Percentiles rank a stretch among this genome's conserved stretches.
Evolutionary conservation across 1,140 invertebrate species (phyloP).

Genomic region (Listronotus oregonensis): DNA sequence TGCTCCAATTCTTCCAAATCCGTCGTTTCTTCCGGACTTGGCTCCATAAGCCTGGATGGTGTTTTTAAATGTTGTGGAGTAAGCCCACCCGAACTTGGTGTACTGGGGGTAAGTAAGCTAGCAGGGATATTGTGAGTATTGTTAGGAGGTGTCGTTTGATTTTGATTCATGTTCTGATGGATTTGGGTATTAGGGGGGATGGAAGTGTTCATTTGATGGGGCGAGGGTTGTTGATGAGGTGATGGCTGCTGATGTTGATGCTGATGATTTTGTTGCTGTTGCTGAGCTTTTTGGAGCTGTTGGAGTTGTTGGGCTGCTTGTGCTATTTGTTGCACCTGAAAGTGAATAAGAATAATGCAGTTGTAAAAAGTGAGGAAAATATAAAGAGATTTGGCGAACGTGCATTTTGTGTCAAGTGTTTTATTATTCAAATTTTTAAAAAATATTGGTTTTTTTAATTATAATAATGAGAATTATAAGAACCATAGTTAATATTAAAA

Average conservation of each 20-base stretch:
- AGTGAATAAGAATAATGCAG: slow-evolving; percentile 28
- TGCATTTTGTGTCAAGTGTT: not conserved
- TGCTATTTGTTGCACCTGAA: slow-evolving; percentile 74
- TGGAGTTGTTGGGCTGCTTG: slow-evolving; percentile 84
- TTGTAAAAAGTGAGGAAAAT: too few species aligned
- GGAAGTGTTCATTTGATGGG: slow-evolving; percentile 56
- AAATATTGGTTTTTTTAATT: too few species aligned
- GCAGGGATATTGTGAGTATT: slow-evolving; percentile 54
- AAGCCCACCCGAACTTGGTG: slow-evolving; percentile 62
- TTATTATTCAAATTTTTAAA: not conserved
- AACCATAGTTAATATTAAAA: too few species aligned
- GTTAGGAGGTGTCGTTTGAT: slow-evolving; percentile 54
- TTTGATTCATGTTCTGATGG: slow-evolving; percentile 48
- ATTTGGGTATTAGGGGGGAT: slow-evolving; percentile 60
- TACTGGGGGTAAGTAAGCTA: slow-evolving; percentile 62
- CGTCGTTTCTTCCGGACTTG: slow-evolving; percentile 87
- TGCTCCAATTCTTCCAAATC: slow-evolving; percentile 95
- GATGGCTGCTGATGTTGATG: slow-evolving; percentile 79
- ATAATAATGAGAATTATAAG: too few species aligned
- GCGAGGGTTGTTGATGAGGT: slow-evolving; percentile 59
- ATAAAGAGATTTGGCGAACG: not conserved
- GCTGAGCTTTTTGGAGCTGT: slow-evolving; percentile 78
- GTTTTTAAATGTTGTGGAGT: slow-evolving; percentile 61
- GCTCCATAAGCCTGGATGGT: slow-evolving; percentile 68
- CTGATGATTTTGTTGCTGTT: slow-evolving; percentile 84